Evolutionary conservation across 2,888 invertebrate genomes (phyloP).

Genomic region (Tupiocoris notatus): DNA sequence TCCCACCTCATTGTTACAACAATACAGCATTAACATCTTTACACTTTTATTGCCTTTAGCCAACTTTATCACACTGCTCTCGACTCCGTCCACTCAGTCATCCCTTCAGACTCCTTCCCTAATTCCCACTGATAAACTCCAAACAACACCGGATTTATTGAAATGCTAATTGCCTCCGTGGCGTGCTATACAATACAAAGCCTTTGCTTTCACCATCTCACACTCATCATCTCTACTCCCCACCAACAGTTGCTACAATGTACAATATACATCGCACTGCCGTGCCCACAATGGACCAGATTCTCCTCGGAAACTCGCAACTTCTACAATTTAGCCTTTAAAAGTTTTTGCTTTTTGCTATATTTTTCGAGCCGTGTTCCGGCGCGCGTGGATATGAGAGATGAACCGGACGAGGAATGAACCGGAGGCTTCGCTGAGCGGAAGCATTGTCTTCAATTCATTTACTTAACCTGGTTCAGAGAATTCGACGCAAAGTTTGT

Average conservation of each 20-base stretch:
- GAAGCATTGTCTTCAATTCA: not conserved
- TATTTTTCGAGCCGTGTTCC: not conserved
- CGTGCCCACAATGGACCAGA: slow-evolving; percentile 40
- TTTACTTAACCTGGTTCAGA: not conserved
- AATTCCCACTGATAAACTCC: slow-evolving; percentile 43
- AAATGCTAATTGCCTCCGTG: slow-evolving; percentile 39
- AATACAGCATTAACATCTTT: slow-evolving; percentile 46
- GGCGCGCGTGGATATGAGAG: not conserved
- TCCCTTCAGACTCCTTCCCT: not conserved
- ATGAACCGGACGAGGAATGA: not conserved
- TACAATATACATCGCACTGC: slow-evolving; percentile 29
- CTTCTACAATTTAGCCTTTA: slow-evolving; percentile 31
- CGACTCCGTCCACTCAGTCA: not conserved
- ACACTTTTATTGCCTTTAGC: slow-evolving; percentile 46
- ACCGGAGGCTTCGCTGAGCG: not conserved
- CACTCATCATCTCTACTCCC: not conserved
- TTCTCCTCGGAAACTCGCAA: slow-evolving; percentile 38
- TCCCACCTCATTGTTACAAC: slow-evolving; percentile 45
- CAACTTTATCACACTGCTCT: slow-evolving; percentile 40
- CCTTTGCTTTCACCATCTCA: not conserved
- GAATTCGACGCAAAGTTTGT: not conserved
- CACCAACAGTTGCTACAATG: not conserved
- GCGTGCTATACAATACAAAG: not conserved
- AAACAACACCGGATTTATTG: slow-evolving; percentile 44
- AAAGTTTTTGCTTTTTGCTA: slow-evolving; percentile 29